Percentiles rank a stretch among this genome's conserved stretches.
phyloP scores from a whole-genome alignment of 1,140 invertebrate genomes.

The Belonocnema kinseyi region DNA sequence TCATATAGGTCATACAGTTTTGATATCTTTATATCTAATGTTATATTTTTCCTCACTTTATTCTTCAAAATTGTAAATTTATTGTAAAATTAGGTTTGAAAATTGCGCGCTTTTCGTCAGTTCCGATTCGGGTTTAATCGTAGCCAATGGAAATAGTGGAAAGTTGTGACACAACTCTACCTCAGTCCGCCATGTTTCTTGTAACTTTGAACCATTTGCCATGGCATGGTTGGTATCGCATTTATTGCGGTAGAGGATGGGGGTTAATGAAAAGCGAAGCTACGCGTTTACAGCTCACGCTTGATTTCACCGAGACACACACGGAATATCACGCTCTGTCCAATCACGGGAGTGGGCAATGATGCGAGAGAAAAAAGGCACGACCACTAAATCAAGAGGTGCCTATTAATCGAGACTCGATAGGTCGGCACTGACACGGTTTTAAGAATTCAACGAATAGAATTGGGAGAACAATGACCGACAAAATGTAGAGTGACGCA shows the following conservation, averaged over 20 bases:
- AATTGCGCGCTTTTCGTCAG: no score
- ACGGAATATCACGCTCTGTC: slow-evolving; percentile 57
- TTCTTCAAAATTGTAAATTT: no score
- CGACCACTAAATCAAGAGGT: slow-evolving; percentile 63
- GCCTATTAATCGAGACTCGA: slow-evolving; percentile 46
- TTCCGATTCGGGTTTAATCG: no score
- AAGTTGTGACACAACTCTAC: no score
- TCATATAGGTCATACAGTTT: no score
- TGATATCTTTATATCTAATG: no score
- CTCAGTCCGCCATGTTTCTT: neutral
- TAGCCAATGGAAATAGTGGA: no score
- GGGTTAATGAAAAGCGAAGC: slow-evolving; percentile 64
- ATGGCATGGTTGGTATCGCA: neutral
- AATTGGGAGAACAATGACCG: neutral
- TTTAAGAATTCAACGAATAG: slow-evolving; percentile 28
- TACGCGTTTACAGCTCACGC: slow-evolving; percentile 60
- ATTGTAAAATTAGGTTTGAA: no score
- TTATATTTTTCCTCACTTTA: no score
- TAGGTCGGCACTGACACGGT: slow-evolving; percentile 53
- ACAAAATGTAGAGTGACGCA: neutral
- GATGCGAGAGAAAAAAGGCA: slow-evolving; percentile 62
- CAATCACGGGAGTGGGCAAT: slow-evolving; percentile 64
- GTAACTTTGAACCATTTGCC: neutral
- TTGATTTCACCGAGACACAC: slow-evolving; percentile 73
- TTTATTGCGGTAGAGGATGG: slow-evolving; percentile 3